A percentile compares a stretch with the other conserved stretches of the same genome.
Evolutionary conservation across 2,797 vertebrate genomes (phyloP).

Genomic region (Tapirus indicus): DNA sequence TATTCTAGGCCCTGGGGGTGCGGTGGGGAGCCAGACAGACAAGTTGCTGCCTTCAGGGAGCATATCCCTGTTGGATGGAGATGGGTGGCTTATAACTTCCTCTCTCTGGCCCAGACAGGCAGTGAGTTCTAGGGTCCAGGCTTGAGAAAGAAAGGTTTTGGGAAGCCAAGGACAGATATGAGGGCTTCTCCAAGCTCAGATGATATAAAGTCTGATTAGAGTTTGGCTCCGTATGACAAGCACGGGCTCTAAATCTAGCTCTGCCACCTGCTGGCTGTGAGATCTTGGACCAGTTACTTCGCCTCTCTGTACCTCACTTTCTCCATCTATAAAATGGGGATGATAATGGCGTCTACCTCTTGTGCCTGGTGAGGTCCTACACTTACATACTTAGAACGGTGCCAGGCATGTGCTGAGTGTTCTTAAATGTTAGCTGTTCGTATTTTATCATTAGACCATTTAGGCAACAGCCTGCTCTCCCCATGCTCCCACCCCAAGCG

Average conservation of each 20-base stretch:
- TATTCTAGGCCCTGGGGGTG: background rate
- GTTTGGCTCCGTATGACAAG: background rate
- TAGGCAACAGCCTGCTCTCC: background rate
- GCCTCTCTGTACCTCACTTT: background rate
- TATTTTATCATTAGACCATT: background rate
- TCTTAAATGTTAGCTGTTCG: background rate
- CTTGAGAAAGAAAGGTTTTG: background rate
- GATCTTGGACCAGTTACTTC: background rate
- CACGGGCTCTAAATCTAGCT: slow-evolving; percentile 31
- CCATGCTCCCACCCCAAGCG: fast-evolving
- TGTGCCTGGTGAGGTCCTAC: background rate
- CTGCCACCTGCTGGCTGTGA: slow-evolving; percentile 69
- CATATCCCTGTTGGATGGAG: background rate
- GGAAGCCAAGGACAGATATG: background rate
- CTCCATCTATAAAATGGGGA: slow-evolving; percentile 16
- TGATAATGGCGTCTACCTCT: background rate
- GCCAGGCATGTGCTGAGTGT: background rate
- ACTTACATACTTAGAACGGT: background rate
- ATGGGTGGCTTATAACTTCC: too few species aligned
- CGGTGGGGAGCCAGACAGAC: background rate
- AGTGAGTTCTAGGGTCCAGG: background rate
- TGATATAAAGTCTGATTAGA: background rate
- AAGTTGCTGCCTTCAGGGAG: background rate
- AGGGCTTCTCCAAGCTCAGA: background rate
- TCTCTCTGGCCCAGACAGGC: background rate